Conservation (phyloP, 2,113 vertebrate genomes). For the Thymallus thymallus region DNA sequence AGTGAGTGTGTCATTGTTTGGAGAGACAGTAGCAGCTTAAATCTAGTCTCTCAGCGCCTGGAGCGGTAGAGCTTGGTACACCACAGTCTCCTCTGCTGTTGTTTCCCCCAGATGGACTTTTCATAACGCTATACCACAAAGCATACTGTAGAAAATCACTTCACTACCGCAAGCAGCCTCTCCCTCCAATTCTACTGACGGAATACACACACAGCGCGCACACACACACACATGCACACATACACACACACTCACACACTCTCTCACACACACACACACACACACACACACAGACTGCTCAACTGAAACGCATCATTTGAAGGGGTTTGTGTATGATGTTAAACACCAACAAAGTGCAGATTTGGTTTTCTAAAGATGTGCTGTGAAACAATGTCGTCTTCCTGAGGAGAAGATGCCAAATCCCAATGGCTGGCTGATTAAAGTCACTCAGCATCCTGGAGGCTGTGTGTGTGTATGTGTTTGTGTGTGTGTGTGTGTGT, state of each 20-base stretch:
- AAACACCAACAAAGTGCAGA: too few relatives aligned
- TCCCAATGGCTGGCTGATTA: too few relatives aligned
- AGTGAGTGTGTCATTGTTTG: neutral
- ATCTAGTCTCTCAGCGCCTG: constrained; percentile 62
- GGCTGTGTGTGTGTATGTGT: too few relatives aligned
- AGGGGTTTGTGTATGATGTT: too few relatives aligned
- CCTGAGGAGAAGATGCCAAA: too few relatives aligned
- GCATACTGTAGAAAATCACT: constrained; percentile 67
- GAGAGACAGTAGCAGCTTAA: constrained; percentile 68
- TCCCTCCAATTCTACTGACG: constrained; percentile 41
- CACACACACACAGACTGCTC: too few relatives aligned
- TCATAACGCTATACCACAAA: constrained; percentile 64
- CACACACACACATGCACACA: constrained; percentile 2
- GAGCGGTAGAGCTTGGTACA: constrained; percentile 37
- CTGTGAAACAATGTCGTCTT: too few relatives aligned
- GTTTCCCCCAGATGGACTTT: constrained; percentile 58
- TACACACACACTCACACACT: constrained; percentile 11
- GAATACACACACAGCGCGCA: constrained; percentile 45
- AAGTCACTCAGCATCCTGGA: too few relatives aligned
- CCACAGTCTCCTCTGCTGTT: constrained; percentile 65
- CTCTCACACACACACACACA: neutral
- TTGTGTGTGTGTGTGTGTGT: too few relatives aligned
- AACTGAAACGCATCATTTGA: too few relatives aligned
- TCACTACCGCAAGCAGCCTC: constrained; percentile 15
- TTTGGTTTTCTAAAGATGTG: too few relatives aligned